Conservation (phyloP, 2,888 invertebrate genomes). For the Agrenia bidenticulata region DNA sequence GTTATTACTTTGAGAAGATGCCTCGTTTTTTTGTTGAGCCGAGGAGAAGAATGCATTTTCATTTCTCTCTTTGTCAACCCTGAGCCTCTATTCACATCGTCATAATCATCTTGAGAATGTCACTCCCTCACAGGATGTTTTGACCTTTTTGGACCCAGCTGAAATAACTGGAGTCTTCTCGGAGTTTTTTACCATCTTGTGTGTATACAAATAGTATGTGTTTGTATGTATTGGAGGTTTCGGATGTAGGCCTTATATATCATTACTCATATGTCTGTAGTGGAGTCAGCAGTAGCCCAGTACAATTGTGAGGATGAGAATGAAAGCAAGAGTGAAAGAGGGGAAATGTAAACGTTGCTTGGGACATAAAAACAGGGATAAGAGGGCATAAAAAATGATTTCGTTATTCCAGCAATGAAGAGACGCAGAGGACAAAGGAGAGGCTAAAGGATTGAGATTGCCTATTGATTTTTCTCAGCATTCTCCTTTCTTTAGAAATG, state of each 20-base stretch:
- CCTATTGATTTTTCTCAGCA: constrained; percentile 1
- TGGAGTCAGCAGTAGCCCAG: too few relatives aligned
- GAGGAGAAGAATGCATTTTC: constrained; percentile 8
- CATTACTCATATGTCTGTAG: too few relatives aligned
- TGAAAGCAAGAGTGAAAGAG: constrained; percentile 3
- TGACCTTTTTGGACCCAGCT: not conserved
- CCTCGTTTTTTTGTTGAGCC: too few relatives aligned
- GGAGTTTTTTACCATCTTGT: too few relatives aligned
- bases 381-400: constrained; percentile 9
- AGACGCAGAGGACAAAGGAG: not conserved
- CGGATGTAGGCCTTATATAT: too few relatives aligned
- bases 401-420: not conserved
- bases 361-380: constrained; percentile 2
- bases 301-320: too few relatives aligned
- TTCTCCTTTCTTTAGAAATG: too few relatives aligned
- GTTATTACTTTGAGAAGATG: too few relatives aligned
- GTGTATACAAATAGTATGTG: too few relatives aligned
- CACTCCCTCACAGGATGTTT: constrained; percentile 13
- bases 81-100: constrained; percentile 3
- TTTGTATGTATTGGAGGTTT: too few relatives aligned
- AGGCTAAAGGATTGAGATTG: not conserved
- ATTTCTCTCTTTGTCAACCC: constrained; percentile 23
- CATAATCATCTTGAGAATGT: constrained; percentile 15
- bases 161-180: constrained; percentile 6
- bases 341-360: constrained; percentile 1